These are phyloP conservation scores for Clarias macrocephalus DNA, from an alignment of 2,113 vertebrate species.

Conservation along the genomic window DNA sequence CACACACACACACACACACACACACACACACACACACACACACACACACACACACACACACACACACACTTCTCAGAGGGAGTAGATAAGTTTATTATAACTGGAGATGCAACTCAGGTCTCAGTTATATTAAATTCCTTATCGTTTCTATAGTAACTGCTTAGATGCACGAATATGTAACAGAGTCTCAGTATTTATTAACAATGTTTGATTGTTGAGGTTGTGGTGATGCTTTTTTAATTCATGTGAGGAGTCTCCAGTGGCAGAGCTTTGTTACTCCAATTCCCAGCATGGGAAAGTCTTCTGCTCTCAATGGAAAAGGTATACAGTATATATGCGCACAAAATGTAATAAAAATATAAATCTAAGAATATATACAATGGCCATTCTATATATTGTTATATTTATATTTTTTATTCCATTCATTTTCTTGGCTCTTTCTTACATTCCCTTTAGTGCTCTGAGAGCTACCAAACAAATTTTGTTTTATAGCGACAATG, in stretches of 20 bases:
- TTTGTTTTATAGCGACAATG: too few relatives aligned
- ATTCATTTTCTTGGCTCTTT: too few relatives aligned
- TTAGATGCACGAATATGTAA: not conserved
- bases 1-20: not conserved
- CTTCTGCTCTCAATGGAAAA: too few relatives aligned
- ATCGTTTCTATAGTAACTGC: not conserved
- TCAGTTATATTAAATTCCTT: not conserved
- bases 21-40: not conserved
- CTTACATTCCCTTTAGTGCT: too few relatives aligned
- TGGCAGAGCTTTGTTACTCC: too few relatives aligned
- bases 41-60: not conserved
- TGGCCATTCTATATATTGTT: too few relatives aligned
- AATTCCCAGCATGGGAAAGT: too few relatives aligned
- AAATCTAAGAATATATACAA: too few relatives aligned
- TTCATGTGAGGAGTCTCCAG: not conserved
- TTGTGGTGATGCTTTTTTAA: not conserved
- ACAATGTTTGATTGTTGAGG: not conserved
- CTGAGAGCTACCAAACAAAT: too few relatives aligned
- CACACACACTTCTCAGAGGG: not conserved
- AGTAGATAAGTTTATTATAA: not conserved
- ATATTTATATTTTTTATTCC: too few relatives aligned
- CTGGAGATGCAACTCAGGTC: not conserved
- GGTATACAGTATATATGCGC: too few relatives aligned
- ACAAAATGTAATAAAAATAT: too few relatives aligned
- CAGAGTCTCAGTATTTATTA: not conserved